Evolutionary conservation across 2,113 vertebrate genomes (phyloP).

Genomic region (Sinocyclocheilus grahami): DNA sequence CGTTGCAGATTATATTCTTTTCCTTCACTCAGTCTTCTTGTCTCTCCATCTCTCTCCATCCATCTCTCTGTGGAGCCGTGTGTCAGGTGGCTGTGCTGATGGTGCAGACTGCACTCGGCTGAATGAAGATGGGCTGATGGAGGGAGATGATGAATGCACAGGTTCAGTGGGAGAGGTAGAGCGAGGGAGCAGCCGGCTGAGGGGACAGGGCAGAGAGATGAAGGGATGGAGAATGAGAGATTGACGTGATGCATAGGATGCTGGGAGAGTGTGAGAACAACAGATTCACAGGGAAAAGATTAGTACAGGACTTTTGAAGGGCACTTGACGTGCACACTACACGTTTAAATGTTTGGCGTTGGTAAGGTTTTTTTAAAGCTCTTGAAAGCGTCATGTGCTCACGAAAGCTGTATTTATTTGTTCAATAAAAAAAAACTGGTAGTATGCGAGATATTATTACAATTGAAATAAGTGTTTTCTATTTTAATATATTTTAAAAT

Average conservation of each 20-base stretch:
- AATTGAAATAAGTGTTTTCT: background rate
- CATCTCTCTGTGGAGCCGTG: slow-evolving; percentile 26
- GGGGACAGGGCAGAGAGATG: slow-evolving; percentile 26
- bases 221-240: slow-evolving; percentile 36
- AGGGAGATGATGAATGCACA: slow-evolving; percentile 66
- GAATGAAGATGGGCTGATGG: slow-evolving; percentile 63
- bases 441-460: too few relatives aligned
- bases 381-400: background rate
- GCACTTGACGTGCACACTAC: background rate
- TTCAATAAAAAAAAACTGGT: too few relatives aligned
- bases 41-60: slow-evolving; percentile 26
- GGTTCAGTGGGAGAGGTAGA: slow-evolving; percentile 43
- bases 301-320: slow-evolving; percentile 33
- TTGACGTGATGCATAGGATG: background rate
- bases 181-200: slow-evolving; percentile 27
- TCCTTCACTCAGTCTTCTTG: slow-evolving; percentile 25
- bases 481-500: background rate
- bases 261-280: background rate
- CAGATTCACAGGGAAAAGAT: slow-evolving; percentile 1
- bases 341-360: background rate
- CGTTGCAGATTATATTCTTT: slow-evolving; percentile 15
- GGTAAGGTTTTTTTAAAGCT: too few relatives aligned
- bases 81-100: slow-evolving; percentile 67
- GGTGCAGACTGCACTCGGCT: slow-evolving; percentile 56
- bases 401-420: background rate